Percentiles rank a stretch among this genome's conserved stretches.
phyloP scores from a whole-genome alignment of 2,888 invertebrate genomes.

The Arenicola marina region DNA sequence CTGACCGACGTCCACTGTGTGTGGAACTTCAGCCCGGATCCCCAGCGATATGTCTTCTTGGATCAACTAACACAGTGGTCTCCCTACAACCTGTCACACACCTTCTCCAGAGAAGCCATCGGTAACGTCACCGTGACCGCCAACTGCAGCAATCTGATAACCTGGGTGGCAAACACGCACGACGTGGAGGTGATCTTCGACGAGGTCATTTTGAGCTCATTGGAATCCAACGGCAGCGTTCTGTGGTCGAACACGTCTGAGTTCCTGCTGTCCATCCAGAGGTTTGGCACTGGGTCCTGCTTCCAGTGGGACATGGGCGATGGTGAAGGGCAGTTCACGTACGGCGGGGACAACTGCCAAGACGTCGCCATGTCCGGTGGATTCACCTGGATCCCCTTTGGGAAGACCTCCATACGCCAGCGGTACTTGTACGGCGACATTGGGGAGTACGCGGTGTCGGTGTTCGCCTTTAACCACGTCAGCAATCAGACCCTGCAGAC shows the following conservation, averaged over 20 bases:
- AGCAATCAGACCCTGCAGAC: neutral
- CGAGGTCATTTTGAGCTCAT: neutral
- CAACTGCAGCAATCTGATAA: constrained; percentile 1
- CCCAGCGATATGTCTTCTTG: neutral
- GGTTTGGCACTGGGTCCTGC: neutral
- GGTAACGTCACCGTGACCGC: neutral
- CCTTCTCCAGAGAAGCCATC: too few species aligned
- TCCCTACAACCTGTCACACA: too few species aligned
- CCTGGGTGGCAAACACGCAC: neutral
- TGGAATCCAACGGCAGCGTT: neutral
- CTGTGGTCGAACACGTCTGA: neutral
- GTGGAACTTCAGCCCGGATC: neutral
- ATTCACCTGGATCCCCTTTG: neutral
- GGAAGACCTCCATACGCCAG: neutral
- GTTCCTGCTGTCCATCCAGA: neutral
- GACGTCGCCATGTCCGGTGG: neutral
- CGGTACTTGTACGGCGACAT: neutral
- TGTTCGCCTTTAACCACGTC: constrained; percentile 4
- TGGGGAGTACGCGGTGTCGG: neutral
- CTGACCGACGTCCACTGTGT: neutral
- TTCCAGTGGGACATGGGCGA: constrained; percentile 8
- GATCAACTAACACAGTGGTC: too few species aligned
- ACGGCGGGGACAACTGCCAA: neutral
- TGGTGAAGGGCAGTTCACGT: neutral
- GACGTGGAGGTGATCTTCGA: neutral